These are phyloP conservation scores for Carcharodon carcharias DNA, from an alignment of 2,797 vertebrate species.

Conservation along the genomic window DNA sequence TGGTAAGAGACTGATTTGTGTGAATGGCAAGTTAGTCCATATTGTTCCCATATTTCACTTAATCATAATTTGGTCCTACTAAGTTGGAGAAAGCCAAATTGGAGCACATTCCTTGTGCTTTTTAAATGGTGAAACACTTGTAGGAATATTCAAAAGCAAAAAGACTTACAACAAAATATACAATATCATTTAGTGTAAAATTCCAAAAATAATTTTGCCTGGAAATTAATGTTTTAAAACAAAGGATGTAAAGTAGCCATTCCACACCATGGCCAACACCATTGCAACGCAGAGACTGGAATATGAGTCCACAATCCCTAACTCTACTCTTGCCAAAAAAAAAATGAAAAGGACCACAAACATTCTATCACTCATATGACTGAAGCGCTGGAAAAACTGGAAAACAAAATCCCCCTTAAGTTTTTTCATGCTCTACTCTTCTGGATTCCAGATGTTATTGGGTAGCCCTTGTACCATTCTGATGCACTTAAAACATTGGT, in stretches of 20 bases:
- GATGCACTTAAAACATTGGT: background rate
- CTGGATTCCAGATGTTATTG: background rate
- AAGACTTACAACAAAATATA: background rate
- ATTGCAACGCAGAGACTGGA: background rate
- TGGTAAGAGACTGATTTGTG: conserved; percentile 1
- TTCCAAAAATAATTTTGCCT: background rate
- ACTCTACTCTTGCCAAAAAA: background rate
- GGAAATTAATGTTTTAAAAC: background rate
- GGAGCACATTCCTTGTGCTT: background rate
- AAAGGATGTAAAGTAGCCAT: background rate
- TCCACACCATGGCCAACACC: background rate
- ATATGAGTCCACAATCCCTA: background rate
- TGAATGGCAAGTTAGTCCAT: background rate
- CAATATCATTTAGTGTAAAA: background rate
- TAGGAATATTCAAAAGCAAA: background rate
- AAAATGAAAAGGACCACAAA: background rate
- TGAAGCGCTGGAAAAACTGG: background rate
- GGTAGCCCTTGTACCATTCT: background rate
- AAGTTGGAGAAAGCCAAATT: background rate
- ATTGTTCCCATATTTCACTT: background rate
- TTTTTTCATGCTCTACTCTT: background rate
- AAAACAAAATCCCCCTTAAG: too few species aligned
- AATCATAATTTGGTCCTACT: background rate
- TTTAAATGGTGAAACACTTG: background rate
- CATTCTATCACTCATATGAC: background rate